These are phyloP conservation scores for Microhierax caerulescens DNA, from an alignment of 2,797 vertebrate species.

Conservation along the genomic window DNA sequence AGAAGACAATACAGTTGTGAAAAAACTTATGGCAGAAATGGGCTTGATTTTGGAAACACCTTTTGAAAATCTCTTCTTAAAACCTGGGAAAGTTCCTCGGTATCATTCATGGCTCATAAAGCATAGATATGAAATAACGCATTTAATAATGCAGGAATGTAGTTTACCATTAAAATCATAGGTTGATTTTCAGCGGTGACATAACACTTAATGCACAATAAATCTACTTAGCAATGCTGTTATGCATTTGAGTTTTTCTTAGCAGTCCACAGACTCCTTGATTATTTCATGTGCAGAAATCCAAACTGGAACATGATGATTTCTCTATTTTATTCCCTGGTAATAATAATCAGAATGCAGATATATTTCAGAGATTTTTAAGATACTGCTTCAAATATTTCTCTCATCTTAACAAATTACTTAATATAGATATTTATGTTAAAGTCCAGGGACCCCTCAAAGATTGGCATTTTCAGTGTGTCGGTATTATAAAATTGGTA, in stretches of 20 bases:
- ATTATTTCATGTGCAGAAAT: not conserved
- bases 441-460: not conserved
- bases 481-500: not conserved
- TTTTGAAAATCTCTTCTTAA: not conserved
- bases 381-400: not conserved
- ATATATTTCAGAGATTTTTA: not conserved
- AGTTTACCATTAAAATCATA: not conserved
- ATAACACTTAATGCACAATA: not conserved
- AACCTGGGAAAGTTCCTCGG: not conserved
- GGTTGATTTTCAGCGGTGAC: not conserved
- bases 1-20: not conserved
- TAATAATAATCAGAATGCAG: not conserved
- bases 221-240: not conserved
- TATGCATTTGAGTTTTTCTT: constrained; percentile 6
- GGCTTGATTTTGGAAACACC: not conserved
- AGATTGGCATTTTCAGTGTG: not conserved
- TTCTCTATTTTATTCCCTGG: not conserved
- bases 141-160: not conserved
- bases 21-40: not conserved
- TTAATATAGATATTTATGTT: not conserved
- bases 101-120: not conserved
- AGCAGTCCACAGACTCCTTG: not conserved
- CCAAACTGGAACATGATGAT: not conserved
- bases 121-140: not conserved
- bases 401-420: not conserved